These are phyloP conservation scores for Strix uralensis DNA, from an alignment of 2,113 vertebrate genomes.

Conservation along the genomic window DNA sequence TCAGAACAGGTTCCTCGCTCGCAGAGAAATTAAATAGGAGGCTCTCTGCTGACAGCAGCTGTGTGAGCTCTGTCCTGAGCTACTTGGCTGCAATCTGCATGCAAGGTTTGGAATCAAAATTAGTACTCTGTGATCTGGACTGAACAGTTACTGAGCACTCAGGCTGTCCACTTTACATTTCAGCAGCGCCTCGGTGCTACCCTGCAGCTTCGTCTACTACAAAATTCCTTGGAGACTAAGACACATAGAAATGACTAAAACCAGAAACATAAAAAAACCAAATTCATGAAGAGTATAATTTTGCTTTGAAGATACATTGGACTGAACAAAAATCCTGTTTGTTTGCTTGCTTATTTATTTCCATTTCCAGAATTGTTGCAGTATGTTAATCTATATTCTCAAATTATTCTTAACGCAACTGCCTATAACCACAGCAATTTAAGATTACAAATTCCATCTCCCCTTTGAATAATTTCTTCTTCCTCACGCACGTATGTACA, in stretches of 20 bases:
- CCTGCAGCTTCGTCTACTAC: background rate
- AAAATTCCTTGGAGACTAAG: background rate
- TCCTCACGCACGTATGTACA: background rate
- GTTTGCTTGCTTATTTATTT: background rate
- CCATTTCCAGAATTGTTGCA: background rate
- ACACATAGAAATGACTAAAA: background rate
- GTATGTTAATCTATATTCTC: background rate
- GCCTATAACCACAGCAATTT: background rate
- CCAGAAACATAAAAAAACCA: background rate
- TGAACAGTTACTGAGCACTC: background rate
- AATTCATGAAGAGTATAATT: background rate
- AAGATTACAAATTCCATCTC: background rate
- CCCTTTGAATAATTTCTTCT: background rate
- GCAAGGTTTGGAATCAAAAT: background rate
- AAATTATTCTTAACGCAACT: background rate
- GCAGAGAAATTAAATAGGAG: background rate
- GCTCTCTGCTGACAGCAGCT: background rate
- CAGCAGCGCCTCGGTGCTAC: background rate
- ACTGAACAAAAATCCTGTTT: background rate
- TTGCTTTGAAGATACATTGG: background rate
- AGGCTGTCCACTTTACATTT: background rate
- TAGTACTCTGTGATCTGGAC: background rate
- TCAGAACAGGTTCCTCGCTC: background rate
- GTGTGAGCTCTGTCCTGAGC: background rate
- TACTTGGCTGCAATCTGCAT: background rate